Base-by-base conservation (phyloP, 2,113 vertebrate species). In the Oceanodroma tethys region DNA sequence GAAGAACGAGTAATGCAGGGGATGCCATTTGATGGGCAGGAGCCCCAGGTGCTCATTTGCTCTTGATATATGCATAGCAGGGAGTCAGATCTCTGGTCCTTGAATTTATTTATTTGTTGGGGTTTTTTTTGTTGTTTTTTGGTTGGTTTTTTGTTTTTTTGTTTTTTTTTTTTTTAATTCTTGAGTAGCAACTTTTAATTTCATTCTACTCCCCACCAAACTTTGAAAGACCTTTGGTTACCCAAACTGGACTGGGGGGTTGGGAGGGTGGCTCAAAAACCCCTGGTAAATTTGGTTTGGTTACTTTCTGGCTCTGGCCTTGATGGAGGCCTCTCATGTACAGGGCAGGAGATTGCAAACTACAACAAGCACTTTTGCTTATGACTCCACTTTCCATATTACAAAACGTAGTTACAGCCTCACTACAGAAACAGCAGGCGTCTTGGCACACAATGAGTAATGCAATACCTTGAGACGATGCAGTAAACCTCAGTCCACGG, bases 1-100 rank as follows among this genome's bases (percentile, higher is more conserved):
- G 38, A 70, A 65, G 55, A 79, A 50, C 1, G 1, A 56, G 38
- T 20, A 62, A 40, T 0, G 2, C 2, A 20, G 55, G 16, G 13
- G 23, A 75, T 11, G 30, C 25, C 26, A 3, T 16, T 43, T 0
- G 0, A 79, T 30, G 22, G n/a, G 48, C 26, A 48, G 38, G 29
- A 82, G 45, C 26, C 30, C 62, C 59, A 48, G 18, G 43, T 30
- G n/a, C 27, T 80, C 75, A 27, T 45, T 11, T 50, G 25, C 21
- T 67, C 52, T 32, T 45, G 45, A 45, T 29, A 47, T 53, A 19
- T 71, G 22, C 47, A 48, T 12, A 32, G 45, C 6, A 3, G 38
- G 27, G 56, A 66, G 22, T 32, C 10, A 5, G n/a, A 81, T 29
- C 53, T 55, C 68, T 58, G 21, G 34, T 72, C 32, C 26, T 72